These are phyloP conservation scores for Petrolisthes cinctipes DNA, from an alignment of 2,888 invertebrate species.

Conservation along the genomic window DNA sequence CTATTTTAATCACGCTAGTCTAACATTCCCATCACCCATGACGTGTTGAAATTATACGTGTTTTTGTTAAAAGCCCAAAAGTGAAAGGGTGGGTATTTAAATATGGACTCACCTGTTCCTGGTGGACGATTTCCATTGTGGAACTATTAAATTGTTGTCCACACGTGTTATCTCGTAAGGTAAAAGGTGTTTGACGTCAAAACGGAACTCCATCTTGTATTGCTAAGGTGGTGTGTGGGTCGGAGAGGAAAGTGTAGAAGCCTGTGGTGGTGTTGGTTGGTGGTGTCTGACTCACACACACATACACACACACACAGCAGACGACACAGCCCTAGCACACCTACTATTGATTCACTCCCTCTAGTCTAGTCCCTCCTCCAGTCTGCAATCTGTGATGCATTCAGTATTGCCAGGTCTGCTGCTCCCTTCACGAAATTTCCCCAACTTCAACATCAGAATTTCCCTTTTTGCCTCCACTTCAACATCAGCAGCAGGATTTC, in stretches of 20 bases:
- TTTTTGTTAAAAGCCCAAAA: not conserved
- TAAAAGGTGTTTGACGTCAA: conserved; percentile 51
- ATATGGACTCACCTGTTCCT: conserved; percentile 54
- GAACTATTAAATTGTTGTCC: conserved; percentile 57
- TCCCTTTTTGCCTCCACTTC: too few relatives aligned
- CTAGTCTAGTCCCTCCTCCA: too few relatives aligned
- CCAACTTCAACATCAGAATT: too few relatives aligned
- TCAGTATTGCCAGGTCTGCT: too few relatives aligned
- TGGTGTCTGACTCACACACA: conserved; percentile 10
- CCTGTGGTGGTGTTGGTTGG: conserved; percentile 4
- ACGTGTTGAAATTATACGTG: not conserved
- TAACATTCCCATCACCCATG: not conserved
- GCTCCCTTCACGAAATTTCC: too few relatives aligned
- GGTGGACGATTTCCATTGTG: conserved; percentile 51
- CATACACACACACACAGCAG: not conserved
- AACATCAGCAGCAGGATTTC: too few relatives aligned
- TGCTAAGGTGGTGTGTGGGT: not conserved
- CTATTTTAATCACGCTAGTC: not conserved
- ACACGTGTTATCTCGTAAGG: conserved; percentile 47
- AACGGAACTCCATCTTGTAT: conserved; percentile 61
- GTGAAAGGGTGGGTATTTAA: conserved; percentile 28
- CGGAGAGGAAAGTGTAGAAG: not conserved
- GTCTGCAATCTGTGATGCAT: too few relatives aligned
- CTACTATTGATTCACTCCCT: not conserved
- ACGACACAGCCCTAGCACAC: not conserved